A percentile compares a stretch with the other conserved stretches of the same genome.
These are phyloP conservation scores for Holocentrus rufus DNA, from an alignment of 2,797 vertebrate genomes.

Conservation along the genomic window DNA sequence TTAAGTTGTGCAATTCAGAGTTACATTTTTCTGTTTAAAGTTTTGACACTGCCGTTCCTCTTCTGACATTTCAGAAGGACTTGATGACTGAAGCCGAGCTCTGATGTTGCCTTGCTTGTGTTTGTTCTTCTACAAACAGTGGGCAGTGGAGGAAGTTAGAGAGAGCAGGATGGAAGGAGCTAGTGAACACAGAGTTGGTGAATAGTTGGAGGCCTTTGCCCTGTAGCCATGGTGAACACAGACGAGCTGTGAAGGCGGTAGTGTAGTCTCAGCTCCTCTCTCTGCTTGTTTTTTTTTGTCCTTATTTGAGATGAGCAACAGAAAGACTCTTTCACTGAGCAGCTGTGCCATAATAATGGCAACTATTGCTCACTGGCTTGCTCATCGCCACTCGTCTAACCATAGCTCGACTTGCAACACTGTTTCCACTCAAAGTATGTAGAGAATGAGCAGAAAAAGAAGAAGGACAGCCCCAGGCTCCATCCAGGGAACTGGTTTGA, in stretches of 20 bases:
- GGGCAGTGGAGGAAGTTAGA: slow-evolving; percentile 3
- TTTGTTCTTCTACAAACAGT: neutral
- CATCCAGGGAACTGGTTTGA: slow-evolving; percentile 16
- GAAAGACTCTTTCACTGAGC: slow-evolving; percentile 71
- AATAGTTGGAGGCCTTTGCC: slow-evolving; percentile 48
- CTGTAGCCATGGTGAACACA: slow-evolving; percentile 59
- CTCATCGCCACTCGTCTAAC: slow-evolving; percentile 44
- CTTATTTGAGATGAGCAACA: slow-evolving; percentile 50
- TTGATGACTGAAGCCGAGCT: slow-evolving; percentile 11
- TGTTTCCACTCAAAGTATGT: slow-evolving; percentile 29
- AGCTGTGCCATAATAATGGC: slow-evolving; percentile 64
- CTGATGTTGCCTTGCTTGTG: neutral
- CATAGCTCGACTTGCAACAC: slow-evolving; percentile 33
- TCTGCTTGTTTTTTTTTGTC: slow-evolving; percentile 36
- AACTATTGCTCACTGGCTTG: slow-evolving; percentile 49
- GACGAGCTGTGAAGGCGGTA: slow-evolving; percentile 41
- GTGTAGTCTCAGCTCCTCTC: slow-evolving; percentile 41
- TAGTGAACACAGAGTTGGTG: slow-evolving; percentile 16
- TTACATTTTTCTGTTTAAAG: neutral
- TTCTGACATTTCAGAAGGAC: slow-evolving; percentile 28
- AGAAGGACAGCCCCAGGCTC: neutral
- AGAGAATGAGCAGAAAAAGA: slow-evolving; percentile 26
- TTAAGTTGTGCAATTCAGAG: neutral
- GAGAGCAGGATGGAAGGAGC: slow-evolving; percentile 10
- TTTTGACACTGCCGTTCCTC: neutral